Evolutionary conservation across 2,888 invertebrate genomes (phyloP).

Genomic region (Scaptomyza tumidula): DNA sequence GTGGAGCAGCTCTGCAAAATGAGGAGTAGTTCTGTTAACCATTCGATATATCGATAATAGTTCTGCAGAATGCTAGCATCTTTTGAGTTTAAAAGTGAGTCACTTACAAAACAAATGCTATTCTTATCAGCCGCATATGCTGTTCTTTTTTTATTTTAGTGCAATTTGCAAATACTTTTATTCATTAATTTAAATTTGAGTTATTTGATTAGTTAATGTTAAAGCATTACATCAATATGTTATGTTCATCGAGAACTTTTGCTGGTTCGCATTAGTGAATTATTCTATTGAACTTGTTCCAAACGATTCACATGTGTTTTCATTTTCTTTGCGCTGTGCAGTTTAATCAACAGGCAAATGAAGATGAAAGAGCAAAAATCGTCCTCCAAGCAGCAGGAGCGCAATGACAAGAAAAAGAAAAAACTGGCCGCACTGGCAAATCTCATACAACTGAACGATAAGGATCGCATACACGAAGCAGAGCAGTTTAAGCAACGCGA

Average conservation of each 20-base stretch:
- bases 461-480: conserved; percentile 84
- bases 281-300: conserved; percentile 10
- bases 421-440: conserved; percentile 87
- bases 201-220: not conserved
- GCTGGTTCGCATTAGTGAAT: not conserved
- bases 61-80: not conserved
- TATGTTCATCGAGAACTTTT: not conserved
- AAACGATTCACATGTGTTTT: conserved; percentile 51
- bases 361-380: conserved; percentile 66
- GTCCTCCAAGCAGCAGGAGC: conserved; percentile 85
- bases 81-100: too few species aligned
- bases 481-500: conserved; percentile 52
- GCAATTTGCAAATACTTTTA: not conserved
- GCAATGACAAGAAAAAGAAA: conserved; percentile 87
- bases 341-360: conserved; percentile 60
- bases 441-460: conserved; percentile 87
- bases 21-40: conserved; percentile 20
- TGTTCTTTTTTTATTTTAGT: not conserved
- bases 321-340: conserved; percentile 27
- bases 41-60: not conserved
- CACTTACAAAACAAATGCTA: not conserved
- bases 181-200: not conserved
- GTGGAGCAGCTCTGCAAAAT: conserved; percentile 21
- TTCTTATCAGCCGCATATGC: not conserved
- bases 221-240: conserved; percentile 2